Conservation (phyloP, 2,797 vertebrate genomes). For the Dermochelys coriacea region DNA sequence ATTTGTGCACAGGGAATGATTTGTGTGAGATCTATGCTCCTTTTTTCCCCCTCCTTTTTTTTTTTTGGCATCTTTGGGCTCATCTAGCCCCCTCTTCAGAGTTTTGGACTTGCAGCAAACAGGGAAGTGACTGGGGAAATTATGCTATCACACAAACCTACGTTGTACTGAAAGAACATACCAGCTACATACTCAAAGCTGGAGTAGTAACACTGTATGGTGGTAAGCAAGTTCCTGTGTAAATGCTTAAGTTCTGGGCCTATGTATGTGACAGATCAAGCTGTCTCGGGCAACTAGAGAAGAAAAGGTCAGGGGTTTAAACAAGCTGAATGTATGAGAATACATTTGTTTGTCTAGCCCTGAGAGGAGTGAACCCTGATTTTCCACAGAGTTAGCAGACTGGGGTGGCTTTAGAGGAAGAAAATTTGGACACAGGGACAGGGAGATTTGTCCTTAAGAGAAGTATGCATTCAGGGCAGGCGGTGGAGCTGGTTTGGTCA, state of each 20-base stretch:
- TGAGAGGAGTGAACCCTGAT: background rate
- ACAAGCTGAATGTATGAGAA: background rate
- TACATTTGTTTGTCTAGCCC: background rate
- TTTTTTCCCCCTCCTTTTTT: no score
- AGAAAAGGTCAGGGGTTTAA: background rate
- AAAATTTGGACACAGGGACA: background rate
- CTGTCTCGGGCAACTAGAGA: background rate
- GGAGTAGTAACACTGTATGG: background rate
- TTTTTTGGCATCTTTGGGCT: background rate
- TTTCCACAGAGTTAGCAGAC: background rate
- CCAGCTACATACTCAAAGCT: background rate
- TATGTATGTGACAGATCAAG: background rate
- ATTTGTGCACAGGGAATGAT: background rate
- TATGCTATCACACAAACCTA: background rate
- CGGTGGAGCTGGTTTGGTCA: accelerated
- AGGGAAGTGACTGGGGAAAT: background rate
- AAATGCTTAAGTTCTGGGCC: background rate
- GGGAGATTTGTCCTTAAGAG: background rate
- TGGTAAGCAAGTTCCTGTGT: background rate
- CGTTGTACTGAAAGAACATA: background rate
- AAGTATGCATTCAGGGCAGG: background rate
- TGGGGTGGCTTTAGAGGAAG: background rate
- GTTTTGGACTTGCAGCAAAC: background rate
- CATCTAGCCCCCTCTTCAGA: background rate
- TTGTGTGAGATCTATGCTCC: background rate